Conservation (phyloP, 2,888 invertebrate species). For the Lapara coniferarum region DNA sequence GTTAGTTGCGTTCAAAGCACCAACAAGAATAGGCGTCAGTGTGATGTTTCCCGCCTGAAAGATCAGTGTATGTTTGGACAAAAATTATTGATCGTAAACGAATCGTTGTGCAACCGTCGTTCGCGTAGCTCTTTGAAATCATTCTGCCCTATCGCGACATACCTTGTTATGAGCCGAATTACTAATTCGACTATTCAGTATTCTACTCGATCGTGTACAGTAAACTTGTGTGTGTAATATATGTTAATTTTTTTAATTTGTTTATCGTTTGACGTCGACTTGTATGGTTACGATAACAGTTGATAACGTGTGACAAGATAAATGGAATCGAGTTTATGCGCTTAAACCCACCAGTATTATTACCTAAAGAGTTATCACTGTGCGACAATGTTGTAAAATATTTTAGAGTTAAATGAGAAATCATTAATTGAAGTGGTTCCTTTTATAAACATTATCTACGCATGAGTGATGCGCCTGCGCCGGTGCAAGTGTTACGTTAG, state of each 20-base stretch:
- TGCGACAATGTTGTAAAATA: conserved; percentile 1
- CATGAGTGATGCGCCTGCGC: conserved; percentile 77
- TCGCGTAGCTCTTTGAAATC: conserved; percentile 52
- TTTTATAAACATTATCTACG: conserved; percentile 42
- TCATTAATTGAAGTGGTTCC: conserved; percentile 19
- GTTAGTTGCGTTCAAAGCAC: conserved; percentile 77
- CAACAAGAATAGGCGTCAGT: conserved; percentile 76
- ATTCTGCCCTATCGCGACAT: conserved; percentile 49
- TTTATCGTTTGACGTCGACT: conserved; percentile 51
- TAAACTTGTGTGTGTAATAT: conserved; percentile 56
- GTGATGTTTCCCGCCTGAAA: conserved; percentile 59
- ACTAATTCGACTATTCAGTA: conserved; percentile 59
- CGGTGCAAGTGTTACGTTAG: conserved; percentile 78
- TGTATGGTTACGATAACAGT: conserved; percentile 52
- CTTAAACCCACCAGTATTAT: conserved; percentile 32
- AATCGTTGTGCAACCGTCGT: conserved; percentile 59
- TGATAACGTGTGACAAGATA: conserved; percentile 60
- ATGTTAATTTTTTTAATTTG: conserved; percentile 48
- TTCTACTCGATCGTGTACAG: conserved; percentile 46
- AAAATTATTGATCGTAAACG: conserved; percentile 57
- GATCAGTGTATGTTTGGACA: conserved; percentile 48
- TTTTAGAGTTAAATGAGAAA: not conserved
- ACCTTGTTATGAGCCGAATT: conserved; percentile 54
- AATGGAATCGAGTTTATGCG: conserved; percentile 44
- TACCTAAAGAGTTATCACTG: conserved; percentile 29